A percentile compares a stretch with the other conserved stretches of the same genome.
Evolutionary conservation across 2,797 vertebrate genomes (phyloP).

Genomic region (Eulemur mongoz): DNA sequence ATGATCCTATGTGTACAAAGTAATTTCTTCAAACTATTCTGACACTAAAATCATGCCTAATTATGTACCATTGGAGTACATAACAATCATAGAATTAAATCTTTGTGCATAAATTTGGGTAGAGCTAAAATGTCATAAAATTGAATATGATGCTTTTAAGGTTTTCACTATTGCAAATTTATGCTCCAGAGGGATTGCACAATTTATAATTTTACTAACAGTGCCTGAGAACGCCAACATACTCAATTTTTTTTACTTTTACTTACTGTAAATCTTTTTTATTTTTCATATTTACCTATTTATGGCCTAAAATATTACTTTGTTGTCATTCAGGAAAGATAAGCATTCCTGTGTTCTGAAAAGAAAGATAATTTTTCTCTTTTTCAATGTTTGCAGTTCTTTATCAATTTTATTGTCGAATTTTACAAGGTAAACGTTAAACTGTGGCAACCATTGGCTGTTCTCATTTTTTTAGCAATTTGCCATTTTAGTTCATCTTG

Average conservation of each 20-base stretch:
- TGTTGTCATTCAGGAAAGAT: not conserved
- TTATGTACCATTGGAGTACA: not conserved
- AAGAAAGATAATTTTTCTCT: not conserved
- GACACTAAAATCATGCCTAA: not conserved
- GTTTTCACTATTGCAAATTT: not conserved
- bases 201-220: not conserved
- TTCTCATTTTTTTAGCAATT: not conserved
- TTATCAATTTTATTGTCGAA: not conserved
- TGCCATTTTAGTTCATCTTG: not conserved
- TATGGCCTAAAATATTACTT: not conserved
- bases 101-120: not conserved
- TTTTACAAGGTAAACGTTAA: not conserved
- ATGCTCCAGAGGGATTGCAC: not conserved
- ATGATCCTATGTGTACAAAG: not conserved
- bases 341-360: not conserved
- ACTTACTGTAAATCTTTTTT: not conserved
- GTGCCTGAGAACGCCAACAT: not conserved
- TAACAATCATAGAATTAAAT: not conserved
- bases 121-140: not conserved
- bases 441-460: not conserved
- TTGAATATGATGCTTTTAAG: not conserved
- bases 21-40: not conserved
- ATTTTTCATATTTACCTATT: not conserved
- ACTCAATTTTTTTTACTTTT: not conserved
- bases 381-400: not conserved